Conservation (phyloP, 2,888 invertebrate species). For the Lysandra bellargus region DNA sequence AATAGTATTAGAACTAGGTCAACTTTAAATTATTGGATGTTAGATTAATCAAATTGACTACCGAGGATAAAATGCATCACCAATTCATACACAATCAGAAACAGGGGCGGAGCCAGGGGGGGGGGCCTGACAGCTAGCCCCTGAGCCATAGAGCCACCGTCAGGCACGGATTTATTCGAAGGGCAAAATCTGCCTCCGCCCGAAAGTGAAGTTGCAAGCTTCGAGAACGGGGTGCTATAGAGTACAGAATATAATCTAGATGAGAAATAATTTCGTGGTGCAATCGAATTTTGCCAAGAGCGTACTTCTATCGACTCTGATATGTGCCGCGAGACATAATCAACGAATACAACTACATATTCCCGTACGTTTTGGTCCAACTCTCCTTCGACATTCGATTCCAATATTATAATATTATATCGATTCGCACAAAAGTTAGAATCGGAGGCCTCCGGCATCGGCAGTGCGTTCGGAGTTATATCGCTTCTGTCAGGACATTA, state of each 20-base stretch:
- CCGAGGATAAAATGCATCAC: slow-evolving; percentile 48
- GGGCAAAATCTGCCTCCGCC: not conserved
- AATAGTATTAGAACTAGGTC: slow-evolving; percentile 70
- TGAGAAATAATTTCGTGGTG: not conserved
- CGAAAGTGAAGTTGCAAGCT: slow-evolving; percentile 3
- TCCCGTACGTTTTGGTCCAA: slow-evolving; percentile 18
- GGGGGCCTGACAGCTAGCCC: not conserved
- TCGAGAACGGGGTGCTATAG: slow-evolving; percentile 2
- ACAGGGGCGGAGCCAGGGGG: slow-evolving; percentile 18
- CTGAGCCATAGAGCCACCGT: not conserved
- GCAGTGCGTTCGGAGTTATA: not conserved
- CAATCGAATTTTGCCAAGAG: not conserved
- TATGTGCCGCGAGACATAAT: slow-evolving; percentile 37
- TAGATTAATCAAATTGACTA: slow-evolving; percentile 65
- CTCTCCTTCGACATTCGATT: not conserved
- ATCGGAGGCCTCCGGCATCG: not conserved
- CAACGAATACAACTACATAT: slow-evolving; percentile 33
- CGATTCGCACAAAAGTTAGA: not conserved
- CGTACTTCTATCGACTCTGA: slow-evolving; percentile 29
- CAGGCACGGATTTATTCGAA: not conserved
- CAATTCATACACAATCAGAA: slow-evolving; percentile 27
- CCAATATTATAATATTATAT: not conserved
- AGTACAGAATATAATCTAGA: not conserved
- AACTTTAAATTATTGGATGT: slow-evolving; percentile 61
- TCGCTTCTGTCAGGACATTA: not conserved